Percentiles rank a stretch among this genome's conserved stretches.
Evolutionary conservation across 2,888 invertebrate genomes (phyloP).

Genomic region (Zaprionus lineosus): DNA sequence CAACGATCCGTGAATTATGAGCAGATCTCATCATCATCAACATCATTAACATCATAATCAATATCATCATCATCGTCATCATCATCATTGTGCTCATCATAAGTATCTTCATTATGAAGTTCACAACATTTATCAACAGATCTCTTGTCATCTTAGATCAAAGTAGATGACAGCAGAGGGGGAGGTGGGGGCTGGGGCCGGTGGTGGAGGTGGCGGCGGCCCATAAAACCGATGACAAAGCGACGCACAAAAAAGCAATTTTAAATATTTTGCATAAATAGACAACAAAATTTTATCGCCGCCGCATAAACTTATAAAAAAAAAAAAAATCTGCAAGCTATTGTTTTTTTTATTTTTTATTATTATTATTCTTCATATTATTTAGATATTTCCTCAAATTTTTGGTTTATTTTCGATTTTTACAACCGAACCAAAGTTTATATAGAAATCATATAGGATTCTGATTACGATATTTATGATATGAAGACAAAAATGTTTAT

Average conservation of each 20-base stretch:
- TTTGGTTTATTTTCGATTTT: too few species aligned
- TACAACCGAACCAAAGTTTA: too few species aligned
- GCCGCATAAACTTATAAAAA: conserved; percentile 29
- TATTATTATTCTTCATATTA: conserved; percentile 42
- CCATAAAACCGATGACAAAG: background rate
- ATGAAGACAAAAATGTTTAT: too few species aligned
- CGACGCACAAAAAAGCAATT: background rate
- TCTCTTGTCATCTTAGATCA: conserved; percentile 11
- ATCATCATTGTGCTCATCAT: too few species aligned
- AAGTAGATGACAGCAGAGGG: too few species aligned
- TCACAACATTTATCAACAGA: background rate
- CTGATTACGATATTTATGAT: too few species aligned
- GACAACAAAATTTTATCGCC: conserved; percentile 50
- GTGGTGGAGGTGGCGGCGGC: background rate
- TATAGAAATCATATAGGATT: too few species aligned
- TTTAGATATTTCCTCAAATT: too few species aligned
- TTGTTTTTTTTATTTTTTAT: conserved; percentile 9
- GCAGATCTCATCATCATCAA: conserved; percentile 55
- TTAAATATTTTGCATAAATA: conserved; percentile 50
- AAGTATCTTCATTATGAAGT: too few species aligned
- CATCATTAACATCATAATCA: too few species aligned
- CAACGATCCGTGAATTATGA: conserved; percentile 66
- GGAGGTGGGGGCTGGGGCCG: conserved; percentile 1
- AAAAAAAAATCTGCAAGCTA: conserved; percentile 10
- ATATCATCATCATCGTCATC: too few species aligned